Percentiles rank a stretch among this genome's conserved stretches.
Evolutionary conservation across 92 coral and sea anemone genomes (phyloP).

Genomic region (Ricordea florida): DNA sequence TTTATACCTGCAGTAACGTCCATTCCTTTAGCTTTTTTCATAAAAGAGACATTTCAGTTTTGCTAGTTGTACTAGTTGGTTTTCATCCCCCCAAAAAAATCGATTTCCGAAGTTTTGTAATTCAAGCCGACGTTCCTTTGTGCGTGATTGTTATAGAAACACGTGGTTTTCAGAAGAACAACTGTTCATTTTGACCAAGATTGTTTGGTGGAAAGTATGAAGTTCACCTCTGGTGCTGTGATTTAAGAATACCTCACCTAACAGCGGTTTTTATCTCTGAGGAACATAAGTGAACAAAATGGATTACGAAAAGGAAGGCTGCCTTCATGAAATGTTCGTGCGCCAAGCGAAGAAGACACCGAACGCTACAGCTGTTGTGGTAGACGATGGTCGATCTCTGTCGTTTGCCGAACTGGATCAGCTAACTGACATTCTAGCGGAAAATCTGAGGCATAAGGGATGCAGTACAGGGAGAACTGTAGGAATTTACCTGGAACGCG

Average conservation of each 20-base stretch:
- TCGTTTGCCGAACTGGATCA: conserved; percentile 69
- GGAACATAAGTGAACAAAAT: not conserved
- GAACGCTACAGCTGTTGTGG: conserved; percentile 71
- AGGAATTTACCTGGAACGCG: conserved; percentile 76
- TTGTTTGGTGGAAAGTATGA: too few relatives aligned
- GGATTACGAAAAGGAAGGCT: conserved; percentile 76
- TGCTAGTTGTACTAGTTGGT: too few relatives aligned
- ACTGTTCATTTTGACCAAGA: not conserved
- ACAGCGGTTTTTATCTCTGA: too few relatives aligned
- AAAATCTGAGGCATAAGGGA: conserved; percentile 73
- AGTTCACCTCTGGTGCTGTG: too few relatives aligned
- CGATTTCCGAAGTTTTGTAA: too few relatives aligned
- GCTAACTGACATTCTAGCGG: conserved; percentile 69
- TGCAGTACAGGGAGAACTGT: conserved; percentile 72
- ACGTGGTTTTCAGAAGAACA: not conserved
- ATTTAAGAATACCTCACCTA: too few relatives aligned
- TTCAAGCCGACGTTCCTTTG: too few relatives aligned
- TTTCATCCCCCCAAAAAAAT: too few relatives aligned
- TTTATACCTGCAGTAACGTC: too few relatives aligned
- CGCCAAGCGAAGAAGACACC: conserved; percentile 75
- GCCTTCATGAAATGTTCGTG: conserved; percentile 81
- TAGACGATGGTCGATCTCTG: conserved; percentile 75
- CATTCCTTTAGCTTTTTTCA: too few relatives aligned
- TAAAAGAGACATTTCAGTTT: too few relatives aligned
- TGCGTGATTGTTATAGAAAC: too few relatives aligned